These are phyloP conservation scores for Gadus chalcogrammus DNA, from an alignment of 2,113 vertebrate genomes.

Conservation along the genomic window DNA sequence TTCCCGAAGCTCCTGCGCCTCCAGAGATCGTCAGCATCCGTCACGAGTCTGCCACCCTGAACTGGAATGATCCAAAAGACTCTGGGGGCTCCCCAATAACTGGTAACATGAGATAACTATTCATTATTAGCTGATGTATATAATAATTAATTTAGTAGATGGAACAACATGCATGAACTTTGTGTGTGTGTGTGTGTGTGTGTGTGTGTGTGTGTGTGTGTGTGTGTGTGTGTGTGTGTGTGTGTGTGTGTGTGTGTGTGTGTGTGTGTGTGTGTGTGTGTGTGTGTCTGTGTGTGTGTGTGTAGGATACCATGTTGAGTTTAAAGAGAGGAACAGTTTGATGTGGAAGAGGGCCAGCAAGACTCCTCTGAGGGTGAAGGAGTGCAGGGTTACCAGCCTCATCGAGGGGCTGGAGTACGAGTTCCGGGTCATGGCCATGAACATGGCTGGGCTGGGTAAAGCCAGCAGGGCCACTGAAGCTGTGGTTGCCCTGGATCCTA, in stretches of 20 bases:
- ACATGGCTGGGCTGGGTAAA: slow-evolving; percentile 91
- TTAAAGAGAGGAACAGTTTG: slow-evolving; percentile 95
- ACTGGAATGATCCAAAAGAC: slow-evolving; percentile 90
- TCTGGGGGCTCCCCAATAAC: slow-evolving; percentile 94
- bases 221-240: too few species aligned
- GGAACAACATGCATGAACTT: too few species aligned
- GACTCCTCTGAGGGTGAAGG: slow-evolving; percentile 90
- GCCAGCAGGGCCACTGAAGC: slow-evolving; percentile 89
- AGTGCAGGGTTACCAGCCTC: slow-evolving; percentile 91
- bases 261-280: too few species aligned
- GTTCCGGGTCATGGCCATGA: slow-evolving; percentile 98
- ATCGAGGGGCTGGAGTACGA: slow-evolving; percentile 97
- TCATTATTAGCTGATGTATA: background rate
- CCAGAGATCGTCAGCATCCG: slow-evolving; percentile 85
- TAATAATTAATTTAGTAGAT: too few species aligned
- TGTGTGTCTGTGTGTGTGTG: background rate
- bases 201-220: background rate
- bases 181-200: too few species aligned
- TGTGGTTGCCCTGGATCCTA: slow-evolving; percentile 91
- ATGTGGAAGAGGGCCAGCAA: slow-evolving; percentile 94
- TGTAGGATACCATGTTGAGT: slow-evolving; percentile 92
- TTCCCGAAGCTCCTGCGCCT: slow-evolving; percentile 91
- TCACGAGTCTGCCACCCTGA: slow-evolving; percentile 88
- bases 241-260: too few species aligned
- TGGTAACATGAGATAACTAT: slow-evolving; percentile 80